phyloP scores from a whole-genome alignment of 2,113 vertebrate genomes.

The Phalacrocorax aristotelis region DNA sequence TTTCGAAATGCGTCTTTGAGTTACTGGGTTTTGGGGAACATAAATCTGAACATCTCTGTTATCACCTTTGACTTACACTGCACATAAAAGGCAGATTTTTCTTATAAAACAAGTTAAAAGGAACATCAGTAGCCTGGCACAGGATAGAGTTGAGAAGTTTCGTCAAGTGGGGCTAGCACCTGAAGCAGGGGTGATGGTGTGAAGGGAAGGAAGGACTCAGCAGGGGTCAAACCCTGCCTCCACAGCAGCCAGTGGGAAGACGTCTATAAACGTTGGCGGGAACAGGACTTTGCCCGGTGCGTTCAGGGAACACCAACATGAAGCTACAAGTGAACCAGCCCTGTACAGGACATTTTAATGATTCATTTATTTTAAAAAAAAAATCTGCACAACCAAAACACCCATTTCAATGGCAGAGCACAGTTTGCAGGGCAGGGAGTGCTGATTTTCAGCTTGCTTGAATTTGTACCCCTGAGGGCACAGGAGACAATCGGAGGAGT shows the following conservation, averaged over 20 bases:
- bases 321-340: background rate
- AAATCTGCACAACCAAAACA: background rate
- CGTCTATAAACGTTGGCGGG: rapidly evolving
- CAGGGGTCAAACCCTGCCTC: background rate
- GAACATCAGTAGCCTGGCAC: background rate
- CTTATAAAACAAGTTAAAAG: background rate
- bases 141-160: background rate
- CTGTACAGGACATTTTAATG: background rate
- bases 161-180: background rate
- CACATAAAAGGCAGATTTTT: background rate
- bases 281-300: background rate
- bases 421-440: background rate
- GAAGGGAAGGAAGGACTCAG: background rate
- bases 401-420: background rate
- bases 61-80: background rate
- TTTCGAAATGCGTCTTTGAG: background rate
- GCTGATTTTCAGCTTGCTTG: background rate
- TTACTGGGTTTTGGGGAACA: background rate
- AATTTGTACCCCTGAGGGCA: background rate
- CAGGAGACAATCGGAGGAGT: background rate
- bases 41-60: constrained; percentile 15
- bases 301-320: background rate
- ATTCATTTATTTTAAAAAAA: background rate
- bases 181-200: background rate
- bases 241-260: background rate